Conservation (phyloP, 2,888 invertebrate genomes). For the Caenorhabditis becei region DNA sequence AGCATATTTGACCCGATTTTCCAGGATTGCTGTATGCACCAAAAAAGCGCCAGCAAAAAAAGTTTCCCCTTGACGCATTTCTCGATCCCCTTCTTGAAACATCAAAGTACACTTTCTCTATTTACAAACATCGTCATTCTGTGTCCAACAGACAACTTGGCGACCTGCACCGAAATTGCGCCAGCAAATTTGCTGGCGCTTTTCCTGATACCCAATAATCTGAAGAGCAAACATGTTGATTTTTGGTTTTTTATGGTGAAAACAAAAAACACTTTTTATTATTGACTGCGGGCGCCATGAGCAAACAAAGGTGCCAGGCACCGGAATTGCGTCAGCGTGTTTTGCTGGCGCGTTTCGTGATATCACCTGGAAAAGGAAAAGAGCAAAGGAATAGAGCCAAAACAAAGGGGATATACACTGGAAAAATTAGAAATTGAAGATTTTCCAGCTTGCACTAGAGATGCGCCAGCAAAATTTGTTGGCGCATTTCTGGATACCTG, state of each 20-base stretch:
- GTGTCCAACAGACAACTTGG: not conserved
- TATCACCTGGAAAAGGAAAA: no score
- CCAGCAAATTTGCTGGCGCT: not conserved
- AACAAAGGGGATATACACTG: no score
- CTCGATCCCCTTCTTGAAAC: not conserved
- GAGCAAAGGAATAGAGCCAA: no score
- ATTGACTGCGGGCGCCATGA: not conserved
- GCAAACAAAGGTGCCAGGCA: not conserved
- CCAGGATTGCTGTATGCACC: not conserved
- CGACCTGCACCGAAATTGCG: not conserved
- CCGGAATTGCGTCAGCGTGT: not conserved
- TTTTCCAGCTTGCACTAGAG: not conserved
- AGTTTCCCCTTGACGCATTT: not conserved
- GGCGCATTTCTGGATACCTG: constrained; percentile 2
- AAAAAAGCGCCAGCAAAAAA: constrained; percentile 2
- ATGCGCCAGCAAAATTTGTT: constrained; percentile 8
- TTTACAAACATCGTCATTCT: constrained; percentile 1
- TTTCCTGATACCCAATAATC: not conserved
- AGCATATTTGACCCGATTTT: not conserved
- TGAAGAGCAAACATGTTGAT: constrained; percentile 8
- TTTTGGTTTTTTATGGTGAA: constrained; percentile 1
- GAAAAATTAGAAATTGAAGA: no score
- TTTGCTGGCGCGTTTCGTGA: no score
- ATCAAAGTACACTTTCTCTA: not conserved
- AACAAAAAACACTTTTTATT: constrained; percentile 4